Conservation (phyloP, 2,888 invertebrate genomes). For the Thecocarcelia acutangulata region DNA sequence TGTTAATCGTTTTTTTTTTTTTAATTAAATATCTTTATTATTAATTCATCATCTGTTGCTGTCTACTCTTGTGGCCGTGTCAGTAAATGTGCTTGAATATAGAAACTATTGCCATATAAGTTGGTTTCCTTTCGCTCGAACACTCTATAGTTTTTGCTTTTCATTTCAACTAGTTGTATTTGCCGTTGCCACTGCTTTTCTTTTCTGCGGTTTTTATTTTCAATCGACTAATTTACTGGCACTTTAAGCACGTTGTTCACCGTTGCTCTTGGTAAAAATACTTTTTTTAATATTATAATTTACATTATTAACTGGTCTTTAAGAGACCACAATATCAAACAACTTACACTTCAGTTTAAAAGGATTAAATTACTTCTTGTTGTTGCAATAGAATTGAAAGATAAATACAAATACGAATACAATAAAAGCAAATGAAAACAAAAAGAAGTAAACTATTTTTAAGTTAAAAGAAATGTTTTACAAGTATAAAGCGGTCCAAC, state of each 20-base stretch:
- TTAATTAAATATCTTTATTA: too few relatives aligned
- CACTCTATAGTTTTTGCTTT: background rate
- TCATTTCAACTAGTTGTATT: constrained; percentile 30
- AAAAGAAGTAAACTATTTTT: background rate
- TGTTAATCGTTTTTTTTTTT: too few relatives aligned
- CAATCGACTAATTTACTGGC: constrained; percentile 21
- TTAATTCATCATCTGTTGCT: too few relatives aligned
- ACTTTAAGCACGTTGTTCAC: constrained; percentile 47
- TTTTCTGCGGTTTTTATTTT: constrained; percentile 61
- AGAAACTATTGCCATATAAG: too few relatives aligned
- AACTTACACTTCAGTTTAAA: constrained; percentile 58
- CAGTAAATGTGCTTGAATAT: too few relatives aligned
- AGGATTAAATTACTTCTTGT: constrained; percentile 56
- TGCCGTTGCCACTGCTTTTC: constrained; percentile 62
- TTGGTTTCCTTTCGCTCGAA: too few relatives aligned
- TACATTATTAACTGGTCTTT: constrained; percentile 51
- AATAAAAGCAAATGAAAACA: background rate
- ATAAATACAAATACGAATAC: too few relatives aligned
- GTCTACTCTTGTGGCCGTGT: too few relatives aligned
- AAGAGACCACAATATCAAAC: constrained; percentile 60
- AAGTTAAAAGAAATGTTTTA: background rate
- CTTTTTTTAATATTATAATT: constrained; percentile 10
- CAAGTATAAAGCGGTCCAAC: too few relatives aligned
- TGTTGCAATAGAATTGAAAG: constrained; percentile 20
- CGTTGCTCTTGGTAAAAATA: constrained; percentile 17